Base-by-base conservation (phyloP, 2,888 invertebrate species). In the Dynastes tityus region DNA sequence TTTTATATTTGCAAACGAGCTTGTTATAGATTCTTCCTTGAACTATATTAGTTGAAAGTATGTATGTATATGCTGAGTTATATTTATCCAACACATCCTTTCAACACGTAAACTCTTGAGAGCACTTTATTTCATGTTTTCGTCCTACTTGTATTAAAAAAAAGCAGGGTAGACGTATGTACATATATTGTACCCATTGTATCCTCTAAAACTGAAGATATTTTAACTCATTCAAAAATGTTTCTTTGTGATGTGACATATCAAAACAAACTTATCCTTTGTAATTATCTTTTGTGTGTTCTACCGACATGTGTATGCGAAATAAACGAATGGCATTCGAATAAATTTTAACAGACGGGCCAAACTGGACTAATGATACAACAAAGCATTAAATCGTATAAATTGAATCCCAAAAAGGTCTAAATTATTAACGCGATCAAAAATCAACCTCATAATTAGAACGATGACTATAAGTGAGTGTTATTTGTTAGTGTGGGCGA, bases 11-110 rank as follows among this genome's bases (percentile, higher is more conserved):
- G 51, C 51, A 51, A 63, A 29, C 27, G 32, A 51, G 8, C 49
- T 40, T 51, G 27, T 65, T 65, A 49, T 51, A 22, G 13, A 45
- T 61, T 61, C 73, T 73, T 73, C 61, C 61, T 61, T 61, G 61
- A 73, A 73, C 73, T 61, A 61, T 22, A 73, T 73, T 49, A 45
- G 22, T 45, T 67, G 9, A 9, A 16, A 16, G 16, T 16, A 16
- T 16, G 16, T 16, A 68, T 13, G n/a, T 68, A 68, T 16, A 68
- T 51, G 29, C 40, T 70, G 8, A 61, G 73, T 61, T 73, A 73
- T 73, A 58, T 61, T 73, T 73, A 73, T 53, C 73, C 27, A 40
- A 40, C 58, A 16, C 40, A 40, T 73, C 22, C 27, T 73, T 73
- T 73, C 73, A 58, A 58, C 71, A 58, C n/a, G 58, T 22, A 73